These are phyloP conservation scores for Sicus ferrugineus DNA, from an alignment of 2,888 invertebrate species.

Conservation along the genomic window DNA sequence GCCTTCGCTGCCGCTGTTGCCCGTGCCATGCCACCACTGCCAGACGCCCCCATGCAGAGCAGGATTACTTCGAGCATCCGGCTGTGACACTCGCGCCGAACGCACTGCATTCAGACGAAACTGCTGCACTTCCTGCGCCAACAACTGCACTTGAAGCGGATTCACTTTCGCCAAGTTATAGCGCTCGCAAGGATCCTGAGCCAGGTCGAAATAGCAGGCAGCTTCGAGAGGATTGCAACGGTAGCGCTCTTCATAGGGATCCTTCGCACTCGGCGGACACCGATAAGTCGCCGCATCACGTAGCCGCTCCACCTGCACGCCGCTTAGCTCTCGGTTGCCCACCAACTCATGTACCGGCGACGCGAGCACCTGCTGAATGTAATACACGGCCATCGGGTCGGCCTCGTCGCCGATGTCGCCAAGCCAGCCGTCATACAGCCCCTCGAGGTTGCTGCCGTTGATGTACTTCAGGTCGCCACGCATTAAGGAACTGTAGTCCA, in stretches of 20 bases:
- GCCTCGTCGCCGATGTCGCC: slow-evolving; percentile 49
- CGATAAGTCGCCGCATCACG: slow-evolving; percentile 49
- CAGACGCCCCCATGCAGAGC: slow-evolving; percentile 68
- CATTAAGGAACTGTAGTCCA: slow-evolving; percentile 59
- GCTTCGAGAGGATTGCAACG: slow-evolving; percentile 54
- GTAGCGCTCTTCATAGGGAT: slow-evolving; percentile 37
- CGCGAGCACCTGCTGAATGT: slow-evolving; percentile 50
- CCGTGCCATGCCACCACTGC: slow-evolving; percentile 68
- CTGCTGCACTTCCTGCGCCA: slow-evolving; percentile 66
- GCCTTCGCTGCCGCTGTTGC: not conserved
- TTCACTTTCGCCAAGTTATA: slow-evolving; percentile 57
- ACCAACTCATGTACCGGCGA: slow-evolving; percentile 51
- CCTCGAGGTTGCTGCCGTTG: slow-evolving; percentile 54
- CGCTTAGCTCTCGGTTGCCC: slow-evolving; percentile 40
- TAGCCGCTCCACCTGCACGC: slow-evolving; percentile 46
- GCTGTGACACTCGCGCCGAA: slow-evolving; percentile 63
- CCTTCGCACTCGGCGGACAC: slow-evolving; percentile 47
- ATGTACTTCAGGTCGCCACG: slow-evolving; percentile 55
- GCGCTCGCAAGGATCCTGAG: slow-evolving; percentile 67
- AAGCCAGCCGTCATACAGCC: slow-evolving; percentile 56
- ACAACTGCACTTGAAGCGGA: slow-evolving; percentile 48
- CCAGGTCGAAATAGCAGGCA: slow-evolving; percentile 67
- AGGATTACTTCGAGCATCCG: slow-evolving; percentile 68
- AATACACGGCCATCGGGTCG: slow-evolving; percentile 50
- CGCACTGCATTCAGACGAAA: slow-evolving; percentile 63